phyloP scores from a whole-genome alignment of 2,113 vertebrate genomes.

The Megaptera novaeangliae region DNA sequence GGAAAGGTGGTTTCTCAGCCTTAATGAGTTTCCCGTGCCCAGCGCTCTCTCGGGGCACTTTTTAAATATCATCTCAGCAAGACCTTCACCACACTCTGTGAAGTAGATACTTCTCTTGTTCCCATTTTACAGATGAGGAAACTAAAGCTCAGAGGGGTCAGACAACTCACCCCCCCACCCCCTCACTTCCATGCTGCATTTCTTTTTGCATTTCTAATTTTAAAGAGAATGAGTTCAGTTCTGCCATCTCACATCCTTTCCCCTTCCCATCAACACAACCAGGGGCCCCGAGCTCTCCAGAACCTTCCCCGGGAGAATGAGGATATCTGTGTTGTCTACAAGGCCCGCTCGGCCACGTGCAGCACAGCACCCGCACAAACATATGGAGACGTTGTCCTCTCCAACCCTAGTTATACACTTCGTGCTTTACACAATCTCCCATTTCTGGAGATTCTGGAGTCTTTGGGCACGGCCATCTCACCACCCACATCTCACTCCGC shows the following conservation, averaged over 20 bases:
- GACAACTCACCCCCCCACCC: too few relatives aligned
- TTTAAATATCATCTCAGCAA: neutral
- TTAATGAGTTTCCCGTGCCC: neutral
- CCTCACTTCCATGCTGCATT: neutral
- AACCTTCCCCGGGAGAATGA: neutral
- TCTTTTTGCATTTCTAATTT: neutral
- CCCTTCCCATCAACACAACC: neutral
- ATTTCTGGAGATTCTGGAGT: neutral
- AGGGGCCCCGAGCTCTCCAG: neutral
- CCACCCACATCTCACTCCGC: accelerated
- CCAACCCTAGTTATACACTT: neutral
- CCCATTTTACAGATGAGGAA: neutral
- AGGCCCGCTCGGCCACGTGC: neutral
- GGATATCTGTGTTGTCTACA: neutral
- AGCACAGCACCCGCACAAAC: accelerated
- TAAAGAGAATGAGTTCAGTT: neutral
- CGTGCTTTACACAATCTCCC: neutral
- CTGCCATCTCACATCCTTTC: neutral
- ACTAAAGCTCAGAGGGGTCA: neutral
- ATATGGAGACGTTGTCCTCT: neutral
- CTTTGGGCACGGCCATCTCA: neutral
- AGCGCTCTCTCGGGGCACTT: neutral
- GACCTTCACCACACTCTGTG: neutral
- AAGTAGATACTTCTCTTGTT: neutral
- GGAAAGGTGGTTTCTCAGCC: neutral